Base-by-base conservation (phyloP, 2,113 vertebrate species). In the Meleagris gallopavo region DNA sequence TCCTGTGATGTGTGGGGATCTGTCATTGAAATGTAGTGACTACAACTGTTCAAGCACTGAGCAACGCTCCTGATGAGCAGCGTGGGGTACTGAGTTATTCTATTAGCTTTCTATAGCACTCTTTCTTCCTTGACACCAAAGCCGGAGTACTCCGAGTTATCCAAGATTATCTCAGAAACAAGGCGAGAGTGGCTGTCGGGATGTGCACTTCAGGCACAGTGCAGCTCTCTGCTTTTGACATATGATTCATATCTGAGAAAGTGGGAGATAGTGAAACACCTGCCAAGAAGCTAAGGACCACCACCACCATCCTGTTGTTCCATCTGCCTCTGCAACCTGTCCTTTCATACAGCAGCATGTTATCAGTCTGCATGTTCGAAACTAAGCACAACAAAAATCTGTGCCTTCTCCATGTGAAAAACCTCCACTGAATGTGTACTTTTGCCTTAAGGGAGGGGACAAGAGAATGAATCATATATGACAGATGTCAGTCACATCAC, bases 401-500 rank as follows among this genome's bases (percentile, higher is more conserved):
- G 16, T 46, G 19, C 6, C 55, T 71, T 88, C 83, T 66, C n/a
- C 66, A 15, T 1, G 13, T 90, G 86, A 84, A 12, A 95, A 43
- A 48, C n/a, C 70, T 86, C 65, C 73, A 54, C 80, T 92, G 88
- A 92, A 78, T 77, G 66, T 70, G 69, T 15, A 5, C n/a, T 86
- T 45, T 6, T 86, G 91, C 93, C 93, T 58, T 6, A n/a, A 78
- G 73, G 86, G 58, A 95, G 90, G 90, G 32, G 30, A 65, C 73
- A 81, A 57, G 80, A 14, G 36, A 48, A 77, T 2, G 48, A 72
- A 96, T 88, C 3, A 2, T 69, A 46, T 73, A 25, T 86, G 94
- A 76, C 96, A 95, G 93, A 86, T 78, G 88, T 84, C 95, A 96
- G 90, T 97, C 94, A 96, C 88, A 82, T 94, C 45, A 16, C 73